phyloP scores from a whole-genome alignment of 1,140 invertebrate genomes.

The Drosophila parabipectinata region DNA sequence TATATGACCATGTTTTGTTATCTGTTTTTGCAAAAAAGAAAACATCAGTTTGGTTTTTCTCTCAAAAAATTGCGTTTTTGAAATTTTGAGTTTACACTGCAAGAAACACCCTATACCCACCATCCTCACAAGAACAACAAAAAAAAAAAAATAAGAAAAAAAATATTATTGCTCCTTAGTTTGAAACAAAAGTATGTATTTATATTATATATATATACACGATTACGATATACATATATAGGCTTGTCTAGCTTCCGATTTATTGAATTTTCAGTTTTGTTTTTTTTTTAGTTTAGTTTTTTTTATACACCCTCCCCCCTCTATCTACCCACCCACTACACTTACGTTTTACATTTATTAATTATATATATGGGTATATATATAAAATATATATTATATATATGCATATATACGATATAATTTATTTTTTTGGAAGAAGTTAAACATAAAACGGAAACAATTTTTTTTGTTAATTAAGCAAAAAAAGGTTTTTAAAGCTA shows the following conservation, averaged over 20 bases:
- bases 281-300: constrained; percentile 34
- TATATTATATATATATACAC: constrained; percentile 42
- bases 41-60: neutral
- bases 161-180: neutral
- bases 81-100: neutral
- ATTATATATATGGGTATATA: constrained; percentile 22
- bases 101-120: neutral
- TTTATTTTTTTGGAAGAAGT: constrained; percentile 36
- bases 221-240: too few relatives aligned
- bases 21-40: neutral
- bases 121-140: neutral
- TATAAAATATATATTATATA: constrained; percentile 44
- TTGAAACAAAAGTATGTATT: constrained; percentile 38
- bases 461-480: constrained; percentile 66
- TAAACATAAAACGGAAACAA: constrained; percentile 15
- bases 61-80: neutral
- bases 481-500: neutral
- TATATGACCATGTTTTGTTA: neutral
- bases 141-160: neutral
- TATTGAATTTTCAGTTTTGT: constrained; percentile 55
- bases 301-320: constrained; percentile 41
- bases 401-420: constrained; percentile 38
- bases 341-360: constrained; percentile 19
- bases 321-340: constrained; percentile 25
- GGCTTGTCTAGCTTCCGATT: constrained; percentile 27